These are phyloP conservation scores for Tipula confusa DNA, from an alignment of 2,888 invertebrate species.

Conservation along the genomic window DNA sequence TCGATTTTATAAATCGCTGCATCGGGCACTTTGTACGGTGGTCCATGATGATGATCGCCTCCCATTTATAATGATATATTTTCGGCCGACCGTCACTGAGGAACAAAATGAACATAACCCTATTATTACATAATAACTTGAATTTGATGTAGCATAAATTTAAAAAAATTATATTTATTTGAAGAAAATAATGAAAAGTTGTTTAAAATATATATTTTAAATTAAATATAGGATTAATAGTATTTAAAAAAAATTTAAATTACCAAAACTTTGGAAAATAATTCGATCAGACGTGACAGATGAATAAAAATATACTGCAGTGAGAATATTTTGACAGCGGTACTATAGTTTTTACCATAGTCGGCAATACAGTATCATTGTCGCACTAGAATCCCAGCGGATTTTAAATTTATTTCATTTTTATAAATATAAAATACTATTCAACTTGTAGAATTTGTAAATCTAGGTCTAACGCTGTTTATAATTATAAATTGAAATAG, in stretches of 20 bases:
- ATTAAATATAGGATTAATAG: background rate
- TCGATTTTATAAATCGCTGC: conserved; percentile 68
- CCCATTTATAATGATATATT: conserved; percentile 49
- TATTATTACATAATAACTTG: background rate
- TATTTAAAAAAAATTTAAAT: background rate
- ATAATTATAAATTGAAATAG: background rate
- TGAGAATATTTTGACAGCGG: background rate
- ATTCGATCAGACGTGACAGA: background rate
- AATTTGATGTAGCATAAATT: background rate
- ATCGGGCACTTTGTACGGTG: conserved; percentile 65
- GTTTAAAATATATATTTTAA: background rate
- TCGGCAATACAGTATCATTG: background rate
- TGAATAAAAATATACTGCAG: background rate
- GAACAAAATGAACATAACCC: background rate
- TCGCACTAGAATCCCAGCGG: background rate
- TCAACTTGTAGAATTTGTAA: no score
- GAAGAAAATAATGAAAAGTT: no score
- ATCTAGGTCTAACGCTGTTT: no score
- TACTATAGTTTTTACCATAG: background rate
- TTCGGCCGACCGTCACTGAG: background rate
- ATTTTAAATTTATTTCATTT: background rate
- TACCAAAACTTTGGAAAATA: background rate
- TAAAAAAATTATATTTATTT: no score
- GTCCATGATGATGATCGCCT: conserved; percentile 54
- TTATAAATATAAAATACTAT: background rate